Conservation (phyloP, 2,888 invertebrate genomes). For the Drosophila quinaria region DNA sequence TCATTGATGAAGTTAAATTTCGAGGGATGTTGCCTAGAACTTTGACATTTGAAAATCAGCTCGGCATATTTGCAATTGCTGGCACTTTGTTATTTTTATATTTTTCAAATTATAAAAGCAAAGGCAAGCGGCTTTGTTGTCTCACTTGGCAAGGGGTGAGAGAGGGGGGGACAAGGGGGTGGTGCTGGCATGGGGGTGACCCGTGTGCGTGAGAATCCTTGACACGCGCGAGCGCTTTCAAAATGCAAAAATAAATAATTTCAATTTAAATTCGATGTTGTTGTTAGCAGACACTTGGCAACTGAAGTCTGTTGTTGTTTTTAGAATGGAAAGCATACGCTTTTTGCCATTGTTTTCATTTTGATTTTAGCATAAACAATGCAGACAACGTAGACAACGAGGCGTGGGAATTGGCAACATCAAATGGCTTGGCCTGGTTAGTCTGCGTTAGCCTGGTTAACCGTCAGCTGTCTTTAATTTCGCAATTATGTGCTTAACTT, state of each 20-base stretch:
- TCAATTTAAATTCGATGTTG: conserved; percentile 80
- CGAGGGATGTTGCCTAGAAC: conserved; percentile 42
- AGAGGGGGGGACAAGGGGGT: neutral
- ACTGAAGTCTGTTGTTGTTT: conserved; percentile 60
- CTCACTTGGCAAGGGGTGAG: conserved; percentile 25
- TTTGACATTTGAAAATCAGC: conserved; percentile 75
- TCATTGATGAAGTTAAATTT: conserved; percentile 1
- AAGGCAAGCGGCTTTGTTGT: conserved; percentile 67
- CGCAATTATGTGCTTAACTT: conserved; percentile 80
- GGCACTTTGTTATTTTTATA: conserved; percentile 79
- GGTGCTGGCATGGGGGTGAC: conserved; percentile 2
- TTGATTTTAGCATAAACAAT: conserved; percentile 57
- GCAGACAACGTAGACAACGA: conserved; percentile 26
- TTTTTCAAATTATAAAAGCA: conserved; percentile 81
- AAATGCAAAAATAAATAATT: conserved; percentile 83
- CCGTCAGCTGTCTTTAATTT: conserved; percentile 69
- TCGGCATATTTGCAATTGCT: conserved; percentile 34
- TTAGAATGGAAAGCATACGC: conserved; percentile 73
- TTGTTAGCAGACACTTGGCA: conserved; percentile 55
- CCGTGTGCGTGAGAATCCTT: conserved; percentile 77
- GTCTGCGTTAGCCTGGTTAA: conserved; percentile 15
- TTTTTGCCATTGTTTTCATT: conserved; percentile 61
- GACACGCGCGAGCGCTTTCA: conserved; percentile 77
- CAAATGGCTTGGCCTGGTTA: conserved; percentile 11
- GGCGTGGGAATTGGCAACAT: conserved; percentile 55